Base-by-base conservation (phyloP, 1,140 invertebrate species). In the Zaprionus africanus region DNA sequence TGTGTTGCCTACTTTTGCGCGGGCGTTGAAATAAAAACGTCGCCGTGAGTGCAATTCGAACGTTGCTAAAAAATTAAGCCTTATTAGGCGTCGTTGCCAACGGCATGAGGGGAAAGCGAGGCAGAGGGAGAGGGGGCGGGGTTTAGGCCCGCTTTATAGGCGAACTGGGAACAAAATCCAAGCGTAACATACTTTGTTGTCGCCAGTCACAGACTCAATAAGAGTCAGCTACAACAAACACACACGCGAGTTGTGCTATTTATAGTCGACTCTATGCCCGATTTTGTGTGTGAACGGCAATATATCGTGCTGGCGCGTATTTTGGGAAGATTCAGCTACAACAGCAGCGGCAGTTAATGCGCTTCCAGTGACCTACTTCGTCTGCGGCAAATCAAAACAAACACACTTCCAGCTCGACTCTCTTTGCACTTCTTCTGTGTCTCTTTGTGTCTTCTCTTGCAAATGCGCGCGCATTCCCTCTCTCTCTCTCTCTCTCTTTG, bases 301-400 rank as follows among this genome's bases (percentile, higher is more conserved):
- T 87, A 87, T 87, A 79, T 87, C 80, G 87, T 82, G 83, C 79
- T 74, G 69, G 62, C 68, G 67, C 76, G 31, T 61, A 54, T 41
- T 41, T 26, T 57, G 58, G 49, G 57, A 5, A 36, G 36, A 71
- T 11, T 34, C 31, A 34, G 31, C 31, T 34, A 34, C 31, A 22
- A 17, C 2, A 28, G 28, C 28, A 31, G 28, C 34, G n/a, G 31
- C 53, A 58, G 46, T 76, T 80, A 79, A 64, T 78, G 68, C 28
- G 28, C 65, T 88, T 88, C 85, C 84, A 88, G 43, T 88, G 85
- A 88, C 84, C 84, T 69, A 88, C 72, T 76, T 84, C 54, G 12
- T 11, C 4, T 66, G 72, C 78, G 72, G 67, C 77, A 66, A 79
- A 81, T 76, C 69, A 70, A 76, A 78, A 76, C 71, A 81, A 81